Evolutionary conservation across 2,888 invertebrate species (phyloP).

Genomic region (Margaritifera margaritifera): DNA sequence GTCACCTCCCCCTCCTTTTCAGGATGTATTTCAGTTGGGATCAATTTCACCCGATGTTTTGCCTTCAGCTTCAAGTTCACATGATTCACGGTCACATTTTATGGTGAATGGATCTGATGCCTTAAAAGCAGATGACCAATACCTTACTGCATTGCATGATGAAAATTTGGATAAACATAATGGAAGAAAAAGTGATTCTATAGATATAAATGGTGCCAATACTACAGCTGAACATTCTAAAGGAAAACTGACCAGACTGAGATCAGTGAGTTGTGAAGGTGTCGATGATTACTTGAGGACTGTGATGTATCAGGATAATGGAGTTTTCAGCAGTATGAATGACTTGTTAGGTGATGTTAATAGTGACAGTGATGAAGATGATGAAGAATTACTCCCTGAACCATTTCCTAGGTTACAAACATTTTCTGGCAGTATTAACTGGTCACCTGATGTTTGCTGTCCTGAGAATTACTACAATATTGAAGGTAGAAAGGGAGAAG

Average conservation of each 20-base stretch:
- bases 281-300: constrained; percentile 52
- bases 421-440: constrained; percentile 50
- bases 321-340: constrained; percentile 29
- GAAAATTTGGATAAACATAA: too few species aligned
- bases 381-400: constrained; percentile 42
- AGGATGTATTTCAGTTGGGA: constrained; percentile 4
- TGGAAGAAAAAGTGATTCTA: too few species aligned
- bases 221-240: neutral
- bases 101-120: too few species aligned
- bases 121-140: too few species aligned
- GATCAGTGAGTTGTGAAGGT: constrained; percentile 62
- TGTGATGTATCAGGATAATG: constrained; percentile 34
- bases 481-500: constrained; percentile 43
- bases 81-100: too few species aligned
- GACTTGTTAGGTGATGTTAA: constrained; percentile 20
- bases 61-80: too few species aligned
- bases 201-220: too few species aligned
- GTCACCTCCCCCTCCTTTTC: constrained; percentile 43
- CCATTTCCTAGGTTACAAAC: constrained; percentile 58
- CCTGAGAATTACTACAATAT: constrained; percentile 47
- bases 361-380: constrained; percentile 27
- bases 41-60: neutral
- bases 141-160: too few species aligned
- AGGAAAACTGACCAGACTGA: constrained; percentile 27
- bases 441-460: constrained; percentile 12